Evolutionary conservation across 2,888 invertebrate species (phyloP), one percentile per base, ranked within the genome.

Genomic region (Limnephilus auricula): DNA sequence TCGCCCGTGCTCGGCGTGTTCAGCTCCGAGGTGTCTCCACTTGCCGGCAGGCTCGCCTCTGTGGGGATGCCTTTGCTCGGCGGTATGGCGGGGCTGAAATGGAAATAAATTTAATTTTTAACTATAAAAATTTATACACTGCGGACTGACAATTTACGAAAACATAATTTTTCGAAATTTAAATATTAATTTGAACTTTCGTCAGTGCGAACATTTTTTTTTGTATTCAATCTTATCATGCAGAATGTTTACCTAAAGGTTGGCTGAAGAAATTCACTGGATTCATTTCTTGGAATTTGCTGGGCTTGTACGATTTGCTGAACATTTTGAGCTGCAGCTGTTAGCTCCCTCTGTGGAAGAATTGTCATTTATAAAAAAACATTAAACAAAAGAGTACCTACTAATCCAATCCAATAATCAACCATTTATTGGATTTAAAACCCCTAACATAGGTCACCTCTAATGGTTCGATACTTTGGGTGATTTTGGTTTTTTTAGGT

Each of bases 41-140:
- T 95, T 93, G 95, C 95, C 45, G 95, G 95, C 12, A 95, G 95
- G 92, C 95, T 94, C 2, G 95, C 94, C 89, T 95, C 92, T 79
- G 94, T 95, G 1, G 96, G 95, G 92, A 95, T 95, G 40, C 95
- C 96, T 94, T 96, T 96, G 90, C 94, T 95, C 12, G 95, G 93
- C 4, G 96, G 96, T 84, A 96, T 96, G 13, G 95, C 96, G 80
- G 96, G 96, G 93, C 96, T 96, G 94, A 31, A 93, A 92, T 89
- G 87, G 31, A 90, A n/a, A 45, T 45, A 89, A 30, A 3, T 79
- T 79, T 79, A n/a, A n/a, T 79, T 79, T 13, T 45, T 45, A 13
- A n/a, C n/a, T 9, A 45, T 45, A 45, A 1, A 45, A 13, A 45
- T 45, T 13, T 45, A 13, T 13, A 9, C 2, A 45, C 13, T 12